phyloP scores from a whole-genome alignment of 2,797 vertebrate species.

The Neostethus bicornis region DNA sequence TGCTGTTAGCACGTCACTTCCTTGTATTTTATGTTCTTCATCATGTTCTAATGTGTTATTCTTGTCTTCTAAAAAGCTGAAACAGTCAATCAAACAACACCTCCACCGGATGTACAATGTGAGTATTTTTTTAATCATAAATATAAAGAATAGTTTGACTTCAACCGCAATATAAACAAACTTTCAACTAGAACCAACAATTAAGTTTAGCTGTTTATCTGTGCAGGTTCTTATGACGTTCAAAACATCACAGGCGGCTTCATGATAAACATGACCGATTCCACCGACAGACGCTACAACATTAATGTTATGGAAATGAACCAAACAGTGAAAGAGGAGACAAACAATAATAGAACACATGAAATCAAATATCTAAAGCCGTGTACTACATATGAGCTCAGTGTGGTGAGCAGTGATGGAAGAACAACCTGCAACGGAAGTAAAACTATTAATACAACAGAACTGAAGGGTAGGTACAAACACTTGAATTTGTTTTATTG shows the following conservation, averaged over 20 bases:
- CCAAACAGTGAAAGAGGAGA: rapidly evolving
- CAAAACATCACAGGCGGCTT: neutral
- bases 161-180: neutral
- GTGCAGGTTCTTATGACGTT: constrained; percentile 47
- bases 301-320: neutral
- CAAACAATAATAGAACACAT: rapidly evolving
- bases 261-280: rapidly evolving
- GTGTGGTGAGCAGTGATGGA: rapidly evolving
- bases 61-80: rapidly evolving
- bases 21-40: neutral
- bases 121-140: constrained; percentile 29
- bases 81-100: rapidly evolving
- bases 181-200: too few relatives aligned
- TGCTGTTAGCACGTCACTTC: too few relatives aligned
- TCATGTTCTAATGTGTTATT: constrained; percentile 6
- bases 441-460: rapidly evolving
- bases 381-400: constrained; percentile 35
- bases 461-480: constrained; percentile 23
- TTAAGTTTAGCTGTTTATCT: constrained; percentile 8
- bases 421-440: neutral
- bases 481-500: neutral
- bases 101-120: constrained; percentile 2
- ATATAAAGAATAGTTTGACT: too few relatives aligned
- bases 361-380: constrained; percentile 36
- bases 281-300: rapidly evolving